These are phyloP conservation scores for Altica lythri DNA, from an alignment of 2,888 invertebrate species.

Conservation along the genomic window DNA sequence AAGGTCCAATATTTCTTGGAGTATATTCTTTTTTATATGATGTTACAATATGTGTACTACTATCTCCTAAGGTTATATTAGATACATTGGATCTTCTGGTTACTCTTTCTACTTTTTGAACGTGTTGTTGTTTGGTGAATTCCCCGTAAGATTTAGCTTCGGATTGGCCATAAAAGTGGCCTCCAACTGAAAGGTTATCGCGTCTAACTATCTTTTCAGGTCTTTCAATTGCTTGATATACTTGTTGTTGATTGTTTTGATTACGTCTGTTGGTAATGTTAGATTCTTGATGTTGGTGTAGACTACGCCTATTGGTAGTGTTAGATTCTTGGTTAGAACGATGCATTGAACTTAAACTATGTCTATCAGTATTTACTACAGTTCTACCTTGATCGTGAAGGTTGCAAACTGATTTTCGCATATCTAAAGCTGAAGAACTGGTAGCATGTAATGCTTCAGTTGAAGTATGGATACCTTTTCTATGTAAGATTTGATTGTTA, in stretches of 20 bases:
- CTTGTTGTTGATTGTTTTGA: slow-evolving; percentile 61
- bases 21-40: slow-evolving; percentile 80
- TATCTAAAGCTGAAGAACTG: slow-evolving; percentile 75
- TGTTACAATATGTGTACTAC: slow-evolving; percentile 62
- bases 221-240: slow-evolving; percentile 61
- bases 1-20: slow-evolving; percentile 72
- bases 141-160: slow-evolving; percentile 73
- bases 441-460: slow-evolving; percentile 76
- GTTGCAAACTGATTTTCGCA: slow-evolving; percentile 80
- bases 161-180: slow-evolving; percentile 74
- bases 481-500: slow-evolving; percentile 76
- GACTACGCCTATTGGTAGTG: slow-evolving; percentile 58
- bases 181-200: slow-evolving; percentile 74
- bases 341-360: slow-evolving; percentile 80
- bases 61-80: slow-evolving; percentile 76
- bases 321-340: slow-evolving; percentile 66
- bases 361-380: slow-evolving; percentile 72
- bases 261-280: slow-evolving; percentile 60
- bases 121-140: slow-evolving; percentile 61
- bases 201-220: slow-evolving; percentile 65
- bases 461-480: slow-evolving; percentile 70
- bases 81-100: slow-evolving; percentile 72
- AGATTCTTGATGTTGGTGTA: slow-evolving; percentile 60
- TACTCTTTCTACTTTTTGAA: slow-evolving; percentile 64
- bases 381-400: slow-evolving; percentile 74